Evolutionary conservation across 2,113 vertebrate species (phyloP).

Genomic region (Callipepla squamata): DNA sequence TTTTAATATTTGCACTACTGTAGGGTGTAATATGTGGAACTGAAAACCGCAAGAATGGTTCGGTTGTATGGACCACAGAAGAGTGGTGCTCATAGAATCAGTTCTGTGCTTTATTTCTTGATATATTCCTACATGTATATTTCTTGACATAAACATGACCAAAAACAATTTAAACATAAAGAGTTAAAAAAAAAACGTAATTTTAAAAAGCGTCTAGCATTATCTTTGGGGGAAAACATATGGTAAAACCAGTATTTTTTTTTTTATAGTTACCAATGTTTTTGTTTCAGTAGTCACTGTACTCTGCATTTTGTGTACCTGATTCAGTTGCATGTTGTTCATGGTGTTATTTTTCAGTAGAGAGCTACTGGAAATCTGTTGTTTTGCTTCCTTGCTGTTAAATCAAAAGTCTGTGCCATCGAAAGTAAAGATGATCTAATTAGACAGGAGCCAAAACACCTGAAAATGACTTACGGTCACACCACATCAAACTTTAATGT

Average conservation of each 20-base stretch:
- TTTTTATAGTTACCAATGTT: not conserved
- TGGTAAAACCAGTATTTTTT: not conserved
- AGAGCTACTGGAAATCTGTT: conserved; percentile 24
- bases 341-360: not conserved
- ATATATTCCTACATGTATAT: not conserved
- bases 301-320: not conserved
- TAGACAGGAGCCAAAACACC: not conserved
- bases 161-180: not conserved
- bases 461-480: not conserved
- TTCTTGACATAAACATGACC: not conserved
- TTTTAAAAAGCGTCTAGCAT: not conserved
- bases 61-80: not conserved
- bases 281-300: not conserved
- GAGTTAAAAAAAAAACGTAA: not conserved
- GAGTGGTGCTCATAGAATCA: not conserved
- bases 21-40: not conserved
- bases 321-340: not conserved
- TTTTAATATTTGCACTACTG: not conserved
- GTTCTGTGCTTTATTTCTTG: not conserved
- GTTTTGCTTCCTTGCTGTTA: not conserved
- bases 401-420: conserved; percentile 18
- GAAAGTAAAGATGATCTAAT: conserved; percentile 53
- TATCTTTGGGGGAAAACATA: not conserved
- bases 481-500: not conserved
- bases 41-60: not conserved